Base-by-base conservation (phyloP, 2,113 vertebrate species). In the Nicator chloris region DNA sequence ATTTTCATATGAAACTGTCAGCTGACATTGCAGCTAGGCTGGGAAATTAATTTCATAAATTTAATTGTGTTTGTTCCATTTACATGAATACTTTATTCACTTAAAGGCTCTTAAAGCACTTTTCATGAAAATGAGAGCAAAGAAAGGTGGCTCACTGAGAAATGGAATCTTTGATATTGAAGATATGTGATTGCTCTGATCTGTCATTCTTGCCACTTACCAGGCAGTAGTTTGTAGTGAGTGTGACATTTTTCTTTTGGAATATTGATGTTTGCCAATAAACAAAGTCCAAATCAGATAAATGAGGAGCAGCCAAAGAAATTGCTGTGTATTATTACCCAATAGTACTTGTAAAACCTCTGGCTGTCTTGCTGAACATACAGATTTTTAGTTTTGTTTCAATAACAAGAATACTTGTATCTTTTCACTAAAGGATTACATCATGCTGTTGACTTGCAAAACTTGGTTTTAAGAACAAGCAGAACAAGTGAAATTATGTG, bases 1-100 rank as follows among this genome's bases (percentile, higher is more conserved):
- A 95, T 95, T 96, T 97, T 95, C 51, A 95, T 88, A 83, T 88
- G 73, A 91, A 95, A 47, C 57, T 56, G 66, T 93, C 73, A 87
- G 61, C 71, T 95, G 92, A 90, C 69, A 76, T 79, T 94, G 81
- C 42, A 82, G 68, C 71, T 90, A 93, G 66, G 42, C 45, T 93
- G 72, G 72, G 57, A 93, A 97, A 91, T 87, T 92, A 1, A 77
- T 86, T 94, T 92, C 19, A 31, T 87, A 89, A 54, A 79, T 91
- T 83, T 88, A 86, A 92, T 95, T 95, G 35, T 90, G 54, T 93
- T 94, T 83, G 20, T 86, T 92, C 63, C 59, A 54, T 88, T 93
- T 90, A 82, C 49, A 42, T 86, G 70, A 94, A 84, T 78, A 79
- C 80, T 96, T 88, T 96, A 54, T 92, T 95, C 88, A 65, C 86